Evolutionary conservation across 1,140 invertebrate genomes (phyloP).

Genomic region (Trialeurodes vaporariorum): DNA sequence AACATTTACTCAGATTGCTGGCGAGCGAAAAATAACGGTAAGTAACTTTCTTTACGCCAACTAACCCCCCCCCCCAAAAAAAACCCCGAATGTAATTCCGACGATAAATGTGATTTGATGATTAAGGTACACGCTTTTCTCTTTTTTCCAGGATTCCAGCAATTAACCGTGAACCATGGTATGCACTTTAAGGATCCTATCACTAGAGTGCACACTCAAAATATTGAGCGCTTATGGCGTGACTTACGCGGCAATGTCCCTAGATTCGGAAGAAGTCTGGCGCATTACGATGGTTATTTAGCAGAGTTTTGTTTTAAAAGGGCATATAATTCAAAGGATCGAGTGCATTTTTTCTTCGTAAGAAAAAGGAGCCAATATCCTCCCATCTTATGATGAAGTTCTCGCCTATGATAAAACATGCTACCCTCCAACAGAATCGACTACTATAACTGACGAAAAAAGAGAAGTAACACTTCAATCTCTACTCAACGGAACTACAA

Average conservation of each 20-base stretch:
- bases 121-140: too few species aligned
- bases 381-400: too few species aligned
- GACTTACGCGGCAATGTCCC: not conserved
- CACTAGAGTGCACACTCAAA: not conserved
- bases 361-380: too few species aligned
- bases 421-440: too few species aligned
- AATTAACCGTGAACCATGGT: not conserved
- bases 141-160: too few species aligned
- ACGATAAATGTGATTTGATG: too few species aligned
- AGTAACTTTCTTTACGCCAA: too few species aligned
- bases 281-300: not conserved
- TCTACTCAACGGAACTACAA: not conserved
- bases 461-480: not conserved
- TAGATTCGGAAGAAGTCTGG: not conserved
- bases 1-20: too few species aligned
- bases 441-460: not conserved
- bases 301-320: not conserved
- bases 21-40: too few species aligned
- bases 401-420: too few species aligned
- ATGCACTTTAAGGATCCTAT: not conserved
- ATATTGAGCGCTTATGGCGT: not conserved
- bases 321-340: not conserved
- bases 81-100: too few species aligned
- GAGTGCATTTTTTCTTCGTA: not conserved
- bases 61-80: too few species aligned